Base-by-base conservation (phyloP, 2,113 vertebrate species). In the Nestor notabilis region DNA sequence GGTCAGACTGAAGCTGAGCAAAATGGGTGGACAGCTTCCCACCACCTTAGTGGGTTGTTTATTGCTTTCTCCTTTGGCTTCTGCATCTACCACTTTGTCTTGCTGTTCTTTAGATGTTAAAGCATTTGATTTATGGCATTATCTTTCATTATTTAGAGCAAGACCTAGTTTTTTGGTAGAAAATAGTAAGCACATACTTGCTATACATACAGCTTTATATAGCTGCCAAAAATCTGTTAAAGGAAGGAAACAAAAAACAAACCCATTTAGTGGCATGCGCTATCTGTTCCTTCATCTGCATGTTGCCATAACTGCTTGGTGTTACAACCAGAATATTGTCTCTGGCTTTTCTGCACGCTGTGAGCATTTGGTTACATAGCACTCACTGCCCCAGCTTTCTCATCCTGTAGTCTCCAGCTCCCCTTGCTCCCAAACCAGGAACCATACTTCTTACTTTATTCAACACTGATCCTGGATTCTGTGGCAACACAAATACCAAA, bases 11-110 rank as follows among this genome's bases (percentile, higher is more conserved):
- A 66, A 89, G 60, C 33, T 58, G 25, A 64, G 47, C 46, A 91
- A 64, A 91, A 52, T 21, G 43, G 33, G 35, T 35, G 29, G 64
- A 28, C 15, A 66, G 28, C 77, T 94, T 91, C 81, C 37, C 24
- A 46, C n/a, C 11, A 14, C 35, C n/a, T 94, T 21, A 47, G n/a
- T 70, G 65, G 15, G 17, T 75, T 81, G 55, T 63, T 41, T 58
- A 35, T 78, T 81, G 52, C 75, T 79, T 95, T 96, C 53, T 88
- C 23, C 55, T 69, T 86, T 15, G 10, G 31, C 41, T 92, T 95
- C 43, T 66, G 0, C 68, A 20, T 69, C 60, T 80, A 21, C 43
- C 17, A 9, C 31, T 93, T 68, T 80, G 35, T 90, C 37, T 58
- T 86, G 60, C 43, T 89, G 81, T 89, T 90, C 43, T 68, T 25